Evolutionary conservation across 92 coral and sea anemone genomes (phyloP).

Genomic region (Epizoanthus ramosus): DNA sequence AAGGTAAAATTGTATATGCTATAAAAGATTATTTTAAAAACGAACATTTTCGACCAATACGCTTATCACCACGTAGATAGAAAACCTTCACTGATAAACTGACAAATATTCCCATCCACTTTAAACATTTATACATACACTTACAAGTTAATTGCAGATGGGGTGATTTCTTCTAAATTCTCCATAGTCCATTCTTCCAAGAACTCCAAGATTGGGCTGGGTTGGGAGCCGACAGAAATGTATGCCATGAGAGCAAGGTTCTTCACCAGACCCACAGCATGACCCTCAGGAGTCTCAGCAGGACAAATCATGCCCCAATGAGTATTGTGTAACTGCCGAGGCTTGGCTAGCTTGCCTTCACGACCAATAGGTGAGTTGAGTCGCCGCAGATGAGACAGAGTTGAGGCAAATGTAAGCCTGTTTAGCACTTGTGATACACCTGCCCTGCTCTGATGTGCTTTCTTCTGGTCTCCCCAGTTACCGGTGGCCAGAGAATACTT

Average conservation of each 20-base stretch:
- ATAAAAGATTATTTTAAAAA: no score
- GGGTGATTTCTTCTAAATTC: conserved; percentile 96
- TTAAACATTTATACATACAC: not conserved
- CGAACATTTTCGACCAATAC: no score
- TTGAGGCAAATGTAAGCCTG: conserved; percentile 96
- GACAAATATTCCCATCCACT: not conserved
- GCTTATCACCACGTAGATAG: no score
- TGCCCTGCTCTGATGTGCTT: conserved; percentile 95
- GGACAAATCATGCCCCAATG: conserved; percentile 99
- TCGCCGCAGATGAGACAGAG: conserved; percentile 94
- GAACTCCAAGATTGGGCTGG: conserved; percentile 98
- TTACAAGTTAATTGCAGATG: conserved; percentile 96
- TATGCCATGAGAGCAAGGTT: conserved; percentile 98
- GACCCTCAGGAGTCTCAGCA: conserved; percentile 99
- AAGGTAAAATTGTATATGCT: no score
- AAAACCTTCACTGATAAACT: no score
- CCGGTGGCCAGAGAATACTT: conserved; percentile 97
- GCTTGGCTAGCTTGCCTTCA: conserved; percentile 97
- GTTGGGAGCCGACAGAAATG: conserved; percentile 98
- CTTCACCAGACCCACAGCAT: conserved; percentile 98
- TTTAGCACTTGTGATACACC: conserved; percentile 99
- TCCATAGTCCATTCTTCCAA: conserved; percentile 99
- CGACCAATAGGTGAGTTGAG: conserved; percentile 99
- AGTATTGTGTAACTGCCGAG: conserved; percentile 96
- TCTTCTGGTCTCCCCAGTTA: conserved; percentile 99